Evolutionary conservation across 2,113 vertebrate species (phyloP), one percentile per base, ranked within the genome.

Genomic region (Petrocephalus zakoni): DNA sequence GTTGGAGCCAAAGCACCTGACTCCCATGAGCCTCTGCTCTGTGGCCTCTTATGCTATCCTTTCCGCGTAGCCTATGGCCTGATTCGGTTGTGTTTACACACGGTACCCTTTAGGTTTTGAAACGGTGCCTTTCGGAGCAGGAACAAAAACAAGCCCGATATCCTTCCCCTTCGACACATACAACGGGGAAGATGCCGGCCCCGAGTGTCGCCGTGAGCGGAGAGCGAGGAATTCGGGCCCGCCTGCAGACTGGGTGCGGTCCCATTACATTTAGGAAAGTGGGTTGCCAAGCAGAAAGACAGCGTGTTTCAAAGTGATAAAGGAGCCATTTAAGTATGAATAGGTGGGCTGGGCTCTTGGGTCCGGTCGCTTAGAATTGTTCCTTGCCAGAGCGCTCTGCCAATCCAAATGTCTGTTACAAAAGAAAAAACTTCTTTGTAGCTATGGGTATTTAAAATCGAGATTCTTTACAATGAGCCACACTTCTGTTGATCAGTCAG

Each of bases 281-380:
- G 25, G 11, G 49, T 8, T 34, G 29, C 52, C 52, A 53, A 56
- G 84, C 10, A 55, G 84, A 55, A 86, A 53, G 29, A 4, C 49
- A 86, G 25, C n/a, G 8, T 55, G 29, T 86, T 55, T 86, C 52
- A 42, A 86, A 86, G 51, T 85, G 84, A 85, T 34, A 34, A 53
- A 85, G 49, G 21, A n/a, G 21, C 46, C 49, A 49, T 83, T 83
- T 83, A n/a, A 49, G 42, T 83, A 47, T 83, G 22, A 83, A 83
- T 49, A 49, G 37, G 21, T 47, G 37, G 47, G 22, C 19, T 83
- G 8, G 46, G n/a, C 19, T 21, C 81, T 21, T n/a, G 46, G 75
- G 42, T 46, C 42, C 19, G 37, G 21, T 51, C 49, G 22, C 10
- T n/a, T 5, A 85, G 10, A n/a, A n/a, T 52, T 29, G 25, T 13